Evolutionary conservation across 2,797 vertebrate species (phyloP), one percentile per base, ranked within the genome.

Genomic region (Takifugu ocellatus): DNA sequence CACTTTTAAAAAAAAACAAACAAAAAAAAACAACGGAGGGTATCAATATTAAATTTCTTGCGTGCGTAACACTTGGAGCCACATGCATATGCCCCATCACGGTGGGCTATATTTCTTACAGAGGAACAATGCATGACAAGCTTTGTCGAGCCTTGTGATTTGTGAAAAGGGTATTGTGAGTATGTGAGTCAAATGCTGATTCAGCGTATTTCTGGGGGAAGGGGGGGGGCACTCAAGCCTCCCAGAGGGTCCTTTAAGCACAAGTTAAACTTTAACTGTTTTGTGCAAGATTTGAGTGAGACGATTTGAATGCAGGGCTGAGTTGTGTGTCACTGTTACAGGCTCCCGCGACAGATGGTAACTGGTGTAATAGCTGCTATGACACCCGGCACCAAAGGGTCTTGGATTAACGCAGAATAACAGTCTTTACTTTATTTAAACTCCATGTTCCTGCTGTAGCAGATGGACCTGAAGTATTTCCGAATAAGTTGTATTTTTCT

Each of bases 181-280:
- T 63, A 47, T 80, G 74, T 66, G 75, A 74, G 82, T 87, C 81
- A 89, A 84, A 82, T 79, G 94, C 94, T 97, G 95, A 98, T 92
- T 91, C 92, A 79, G 90, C 84, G 85, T 88, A 89, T 92, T 92
- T 91, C 89, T 92, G 88, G 93, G 70, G 21, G 21, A 21, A 21
- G 21, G 21, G 21, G 21, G 21, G 21, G 21, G 83, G 85, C 72
- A 67, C 81, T 79, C 77, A 82, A 88, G 82, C 75, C 82, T 75
- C 83, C 78, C 77, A 66, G 75, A 70, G 80, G 73, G 79, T 81
- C 74, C 73, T 84, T 88, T 95, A 90, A 90, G 84, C 72, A 61
- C 82, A 84, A 90, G 96, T 99, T 98, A 99, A 88, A 95, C 83
- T 96, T 98, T 98, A 99, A 99, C 97, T 90, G 75, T 84, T 83